Evolutionary conservation across 2,113 vertebrate species (phyloP).

Genomic region (Paralichthys olivaceus): DNA sequence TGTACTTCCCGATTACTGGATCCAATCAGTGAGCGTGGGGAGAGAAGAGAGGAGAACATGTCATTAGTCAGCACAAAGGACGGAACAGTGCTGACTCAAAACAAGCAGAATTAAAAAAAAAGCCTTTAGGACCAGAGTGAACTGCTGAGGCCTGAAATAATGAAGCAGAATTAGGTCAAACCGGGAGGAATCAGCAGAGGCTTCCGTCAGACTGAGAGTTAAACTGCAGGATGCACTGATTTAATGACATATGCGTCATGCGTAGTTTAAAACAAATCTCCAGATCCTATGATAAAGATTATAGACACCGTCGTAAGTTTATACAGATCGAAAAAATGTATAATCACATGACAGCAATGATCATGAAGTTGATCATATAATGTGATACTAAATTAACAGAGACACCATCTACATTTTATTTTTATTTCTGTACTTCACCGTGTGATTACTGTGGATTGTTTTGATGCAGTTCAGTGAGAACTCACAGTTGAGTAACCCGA

Average conservation of each 20-base stretch:
- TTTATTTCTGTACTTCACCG: too few relatives aligned
- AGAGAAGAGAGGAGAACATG: constrained; percentile 15
- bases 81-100: constrained; percentile 35
- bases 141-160: constrained; percentile 44
- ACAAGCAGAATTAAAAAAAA: constrained; percentile 11
- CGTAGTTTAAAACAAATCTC: too few relatives aligned
- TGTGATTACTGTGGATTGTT: too few relatives aligned
- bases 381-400: too few relatives aligned
- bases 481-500: constrained; percentile 96
- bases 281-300: too few relatives aligned
- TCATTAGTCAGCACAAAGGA: constrained; percentile 43
- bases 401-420: too few relatives aligned
- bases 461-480: constrained; percentile 26
- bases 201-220: background rate
- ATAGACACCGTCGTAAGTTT: too few relatives aligned
- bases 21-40: constrained; percentile 31
- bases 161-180: constrained; percentile 60
- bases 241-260: constrained; percentile 27
- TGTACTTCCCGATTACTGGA: constrained; percentile 97
- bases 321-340: too few relatives aligned
- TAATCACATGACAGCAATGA: too few relatives aligned
- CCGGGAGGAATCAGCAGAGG: background rate
- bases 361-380: too few relatives aligned
- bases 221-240: constrained; percentile 25
- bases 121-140: background rate